These are phyloP conservation scores for Falcaria lacertinaria DNA, from an alignment of 2,888 invertebrate species.

Conservation along the genomic window DNA sequence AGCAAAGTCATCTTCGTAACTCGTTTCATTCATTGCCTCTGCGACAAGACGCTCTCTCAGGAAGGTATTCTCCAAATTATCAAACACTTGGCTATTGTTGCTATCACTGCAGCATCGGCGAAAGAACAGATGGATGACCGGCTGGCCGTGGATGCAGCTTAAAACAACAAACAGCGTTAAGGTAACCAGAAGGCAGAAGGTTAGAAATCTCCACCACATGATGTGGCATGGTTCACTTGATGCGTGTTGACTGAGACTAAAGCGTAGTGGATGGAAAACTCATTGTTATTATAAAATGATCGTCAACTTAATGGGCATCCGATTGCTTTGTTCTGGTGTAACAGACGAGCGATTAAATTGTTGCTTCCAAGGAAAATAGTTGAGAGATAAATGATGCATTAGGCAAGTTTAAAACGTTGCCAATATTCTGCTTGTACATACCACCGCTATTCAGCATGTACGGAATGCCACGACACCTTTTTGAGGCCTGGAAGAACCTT, in stretches of 20 bases:
- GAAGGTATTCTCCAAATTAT: conserved; percentile 57
- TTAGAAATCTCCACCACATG: conserved; percentile 66
- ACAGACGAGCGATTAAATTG: conserved; percentile 23
- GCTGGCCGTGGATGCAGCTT: conserved; percentile 55
- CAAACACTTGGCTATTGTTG: conserved; percentile 62
- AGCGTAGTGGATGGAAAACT: neutral
- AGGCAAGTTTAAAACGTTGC: too few species aligned
- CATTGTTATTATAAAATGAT: conserved; percentile 37
- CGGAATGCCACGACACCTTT: too few species aligned
- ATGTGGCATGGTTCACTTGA: conserved; percentile 15
- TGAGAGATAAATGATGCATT: neutral
- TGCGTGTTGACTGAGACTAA: conserved; percentile 15
- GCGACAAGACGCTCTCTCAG: conserved; percentile 53
- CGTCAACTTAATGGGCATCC: conserved; percentile 29
- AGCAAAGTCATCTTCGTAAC: conserved; percentile 28
- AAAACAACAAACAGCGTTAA: conserved; percentile 53
- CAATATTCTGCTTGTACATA: too few species aligned
- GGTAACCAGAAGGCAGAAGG: conserved; percentile 58
- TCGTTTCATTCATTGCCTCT: conserved; percentile 31
- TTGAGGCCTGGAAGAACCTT: too few species aligned
- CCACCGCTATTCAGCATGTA: too few species aligned
- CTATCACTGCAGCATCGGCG: conserved; percentile 60
- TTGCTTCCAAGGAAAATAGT: neutral
- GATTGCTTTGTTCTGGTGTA: conserved; percentile 34
- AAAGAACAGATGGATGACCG: conserved; percentile 54